A percentile compares a stretch with the other conserved stretches of the same genome.
Conservation (phyloP, 2,888 invertebrate species). For the Metellina segmentata region DNA sequence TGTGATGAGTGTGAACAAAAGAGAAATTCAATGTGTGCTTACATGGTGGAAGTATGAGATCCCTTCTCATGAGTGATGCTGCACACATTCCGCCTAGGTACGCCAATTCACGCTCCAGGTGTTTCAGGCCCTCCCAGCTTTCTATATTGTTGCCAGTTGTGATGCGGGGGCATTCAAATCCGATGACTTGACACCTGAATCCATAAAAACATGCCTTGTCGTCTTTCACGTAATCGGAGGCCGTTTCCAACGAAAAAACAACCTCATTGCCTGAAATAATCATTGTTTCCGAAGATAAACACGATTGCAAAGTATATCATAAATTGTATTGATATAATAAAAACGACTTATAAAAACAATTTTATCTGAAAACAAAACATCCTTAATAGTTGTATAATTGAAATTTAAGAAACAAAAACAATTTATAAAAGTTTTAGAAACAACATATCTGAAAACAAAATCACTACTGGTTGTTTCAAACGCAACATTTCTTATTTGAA, state of each 20-base stretch:
- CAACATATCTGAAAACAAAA: neutral
- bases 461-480: neutral
- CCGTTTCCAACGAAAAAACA: constrained; percentile 96
- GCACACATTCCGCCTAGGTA: constrained; percentile 95
- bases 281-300: neutral
- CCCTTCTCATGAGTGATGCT: constrained; percentile 92
- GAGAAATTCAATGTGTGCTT: constrained; percentile 78
- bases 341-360: neutral
- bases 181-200: constrained; percentile 84
- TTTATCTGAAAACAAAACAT: neutral
- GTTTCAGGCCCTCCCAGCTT: constrained; percentile 83
- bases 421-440: neutral
- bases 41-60: constrained; percentile 86
- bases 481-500: too few species aligned
- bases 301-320: too few species aligned
- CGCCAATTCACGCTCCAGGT: constrained; percentile 93
- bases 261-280: constrained; percentile 89
- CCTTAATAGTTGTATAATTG: too few species aligned
- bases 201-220: constrained; percentile 90
- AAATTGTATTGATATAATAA: too few species aligned
- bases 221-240: constrained; percentile 95
- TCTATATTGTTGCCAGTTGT: constrained; percentile 56
- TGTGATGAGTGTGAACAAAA: neutral
- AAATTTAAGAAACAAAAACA: too few species aligned
- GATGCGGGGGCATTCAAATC: constrained; percentile 77